phyloP scores from a whole-genome alignment of 2,888 invertebrate species.

The Apantesis nais region DNA sequence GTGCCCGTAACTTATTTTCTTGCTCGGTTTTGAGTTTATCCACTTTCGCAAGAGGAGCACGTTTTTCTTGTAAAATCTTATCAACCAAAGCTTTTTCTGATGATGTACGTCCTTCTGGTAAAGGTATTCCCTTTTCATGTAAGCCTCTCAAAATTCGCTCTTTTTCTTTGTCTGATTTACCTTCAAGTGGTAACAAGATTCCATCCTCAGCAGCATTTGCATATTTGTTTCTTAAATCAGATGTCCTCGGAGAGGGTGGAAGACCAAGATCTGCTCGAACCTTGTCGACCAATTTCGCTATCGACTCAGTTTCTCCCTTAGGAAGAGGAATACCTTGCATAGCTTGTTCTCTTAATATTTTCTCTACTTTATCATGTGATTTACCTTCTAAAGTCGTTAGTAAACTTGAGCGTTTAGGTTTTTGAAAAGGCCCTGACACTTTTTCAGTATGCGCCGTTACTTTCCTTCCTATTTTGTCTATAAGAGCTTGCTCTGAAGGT shows the following conservation, averaged over 20 bases:
- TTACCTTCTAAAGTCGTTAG: slow-evolving; percentile 47
- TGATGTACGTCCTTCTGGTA: no score
- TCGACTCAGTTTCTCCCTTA: slow-evolving; percentile 47
- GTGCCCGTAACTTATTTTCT: slow-evolving; percentile 46
- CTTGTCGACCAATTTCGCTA: slow-evolving; percentile 37
- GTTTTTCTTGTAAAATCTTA: neutral
- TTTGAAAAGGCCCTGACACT: slow-evolving; percentile 12
- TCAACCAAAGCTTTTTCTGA: slow-evolving; percentile 43
- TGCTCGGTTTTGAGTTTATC: slow-evolving; percentile 31
- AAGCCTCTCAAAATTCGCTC: slow-evolving; percentile 47
- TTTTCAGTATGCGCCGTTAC: neutral
- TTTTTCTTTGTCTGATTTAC: slow-evolving; percentile 48
- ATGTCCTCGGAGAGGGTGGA: slow-evolving; percentile 45
- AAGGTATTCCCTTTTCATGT: slow-evolving; percentile 41
- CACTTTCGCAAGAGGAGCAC: no score
- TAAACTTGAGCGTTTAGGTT: slow-evolving; percentile 35
- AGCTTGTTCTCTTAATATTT: slow-evolving; percentile 9
- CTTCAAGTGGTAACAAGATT: slow-evolving; percentile 45
- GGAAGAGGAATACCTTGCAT: slow-evolving; percentile 47
- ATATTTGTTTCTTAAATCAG: slow-evolving; percentile 31
- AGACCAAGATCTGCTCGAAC: slow-evolving; percentile 49
- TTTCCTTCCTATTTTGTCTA: slow-evolving; percentile 4
- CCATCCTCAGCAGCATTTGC: slow-evolving; percentile 30
- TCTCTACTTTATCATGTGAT: slow-evolving; percentile 37
- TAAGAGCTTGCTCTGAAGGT: slow-evolving; percentile 3